phyloP scores from a whole-genome alignment of 2,113 vertebrate genomes.

The Hipposideros armiger region DNA sequence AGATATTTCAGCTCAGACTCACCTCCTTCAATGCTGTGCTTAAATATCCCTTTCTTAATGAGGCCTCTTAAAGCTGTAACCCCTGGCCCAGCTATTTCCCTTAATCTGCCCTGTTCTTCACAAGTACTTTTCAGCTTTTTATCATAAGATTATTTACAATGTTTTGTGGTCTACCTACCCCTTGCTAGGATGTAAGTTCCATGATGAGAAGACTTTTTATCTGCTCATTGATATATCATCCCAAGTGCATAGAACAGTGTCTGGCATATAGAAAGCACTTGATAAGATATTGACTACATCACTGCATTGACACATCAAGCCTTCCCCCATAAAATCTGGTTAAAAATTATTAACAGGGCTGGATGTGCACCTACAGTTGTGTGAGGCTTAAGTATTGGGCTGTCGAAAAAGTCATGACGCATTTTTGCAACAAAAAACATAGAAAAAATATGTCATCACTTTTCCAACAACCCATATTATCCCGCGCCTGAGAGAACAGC shows the following conservation, averaged over 20 bases:
- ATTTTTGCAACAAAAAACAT: no score
- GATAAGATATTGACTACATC: background rate
- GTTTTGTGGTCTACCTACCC: background rate
- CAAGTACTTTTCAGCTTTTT: background rate
- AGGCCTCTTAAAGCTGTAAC: background rate
- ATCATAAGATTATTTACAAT: background rate
- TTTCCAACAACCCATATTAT: background rate
- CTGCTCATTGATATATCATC: background rate
- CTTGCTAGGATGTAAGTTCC: background rate
- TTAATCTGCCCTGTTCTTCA: background rate
- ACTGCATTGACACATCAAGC: background rate
- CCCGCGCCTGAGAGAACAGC: background rate
- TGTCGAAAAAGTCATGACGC: no score
- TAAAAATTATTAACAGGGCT: background rate
- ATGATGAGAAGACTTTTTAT: background rate
- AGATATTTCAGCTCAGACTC: background rate
- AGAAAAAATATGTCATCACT: no score
- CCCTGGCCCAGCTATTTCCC: background rate
- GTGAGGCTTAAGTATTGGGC: background rate
- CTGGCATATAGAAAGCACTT: background rate
- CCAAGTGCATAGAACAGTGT: background rate
- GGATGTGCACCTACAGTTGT: background rate
- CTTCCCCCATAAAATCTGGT: conserved; percentile 48
- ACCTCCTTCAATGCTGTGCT: background rate
- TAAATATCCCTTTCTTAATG: background rate